Evolutionary conservation across 2,888 invertebrate genomes (phyloP).

Genomic region (Ctenicera cuprea): DNA sequence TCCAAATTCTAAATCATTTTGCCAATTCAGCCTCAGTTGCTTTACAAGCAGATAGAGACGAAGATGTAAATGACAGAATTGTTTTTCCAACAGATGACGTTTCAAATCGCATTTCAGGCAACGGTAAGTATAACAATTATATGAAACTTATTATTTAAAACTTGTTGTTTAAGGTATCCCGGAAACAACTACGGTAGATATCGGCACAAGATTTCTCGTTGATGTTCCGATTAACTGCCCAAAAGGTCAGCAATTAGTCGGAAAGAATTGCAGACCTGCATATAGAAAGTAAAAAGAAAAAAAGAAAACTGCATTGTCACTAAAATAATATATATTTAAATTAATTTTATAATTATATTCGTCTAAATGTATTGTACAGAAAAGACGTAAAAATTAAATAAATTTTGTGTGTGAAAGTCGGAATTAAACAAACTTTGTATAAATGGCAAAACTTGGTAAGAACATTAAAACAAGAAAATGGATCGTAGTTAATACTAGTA

Average conservation of each 20-base stretch:
- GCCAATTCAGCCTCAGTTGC: not conserved
- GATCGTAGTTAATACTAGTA: too few relatives aligned
- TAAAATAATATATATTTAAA: too few relatives aligned
- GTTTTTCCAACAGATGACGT: not conserved
- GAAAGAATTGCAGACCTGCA: not conserved
- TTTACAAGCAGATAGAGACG: not conserved
- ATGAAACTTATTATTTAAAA: not conserved
- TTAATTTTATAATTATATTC: too few relatives aligned
- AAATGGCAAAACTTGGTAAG: too few relatives aligned
- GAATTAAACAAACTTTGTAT: too few relatives aligned
- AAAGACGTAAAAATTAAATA: too few relatives aligned
- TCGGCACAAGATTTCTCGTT: constrained; percentile 9
- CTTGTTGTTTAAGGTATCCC: not conserved
- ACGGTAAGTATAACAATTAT: not conserved
- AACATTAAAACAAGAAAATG: too few relatives aligned
- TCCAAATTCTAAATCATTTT: not conserved
- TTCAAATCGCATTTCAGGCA: not conserved
- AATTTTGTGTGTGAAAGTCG: too few relatives aligned
- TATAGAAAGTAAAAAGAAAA: not conserved
- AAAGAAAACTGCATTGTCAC: too few relatives aligned
- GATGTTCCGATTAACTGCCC: constrained; percentile 22
- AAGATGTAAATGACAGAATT: not conserved
- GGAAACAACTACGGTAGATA: not conserved
- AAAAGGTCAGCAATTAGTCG: constrained; percentile 1
- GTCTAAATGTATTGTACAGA: too few relatives aligned